Evolutionary conservation across 1,140 invertebrate genomes (phyloP), one percentile per base, ranked within the genome.

Genomic region (Nasonia vitripennis): DNA sequence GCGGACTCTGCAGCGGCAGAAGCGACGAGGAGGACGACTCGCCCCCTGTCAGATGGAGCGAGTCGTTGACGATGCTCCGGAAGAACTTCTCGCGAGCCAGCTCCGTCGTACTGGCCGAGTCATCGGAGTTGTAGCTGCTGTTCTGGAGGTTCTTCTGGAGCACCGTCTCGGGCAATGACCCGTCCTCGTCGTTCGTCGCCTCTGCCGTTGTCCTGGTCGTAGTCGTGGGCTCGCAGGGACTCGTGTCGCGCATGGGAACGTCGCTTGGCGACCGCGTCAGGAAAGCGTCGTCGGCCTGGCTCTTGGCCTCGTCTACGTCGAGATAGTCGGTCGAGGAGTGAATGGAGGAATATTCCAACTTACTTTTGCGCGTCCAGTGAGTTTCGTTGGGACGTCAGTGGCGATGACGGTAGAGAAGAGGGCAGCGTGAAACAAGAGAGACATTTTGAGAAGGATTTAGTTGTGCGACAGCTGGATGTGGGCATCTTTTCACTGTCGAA

Each of bases 201-300:
- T 62, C 14, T 51, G 75, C 45, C 20, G 83, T 94, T 75, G 93
- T 93, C 62, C 93, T 94, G 27, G 17, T 27, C 27, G 27, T 20
- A 14, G 27, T 11, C n/a, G n/a, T 23, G 41, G 77, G 11, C 27
- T 70, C 14, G 41, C 37, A 51, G 1, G 79, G 27, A 23, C 37
- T 70, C 17, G 74, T 45, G n/a, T 86, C 85, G 86, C 93, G 93
- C 94, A 94, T 94, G 73, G 91, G 91, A 45, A 94, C 89, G 89
- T 95, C 94, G 86, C 92, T 94, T 81, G 95, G 94, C 70, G 94
- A 95, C 67, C 94, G 94, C 87, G 94, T 95, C 87, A 94, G 91
- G 87, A 93, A 91, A 79, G 91, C 89, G 87, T 87, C 91, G 77
- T 91, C 87, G 62, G 71, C 77, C 78, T 79, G 45, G 68, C 92